phyloP scores from a whole-genome alignment of 2,113 vertebrate species.

The Colius striatus region DNA sequence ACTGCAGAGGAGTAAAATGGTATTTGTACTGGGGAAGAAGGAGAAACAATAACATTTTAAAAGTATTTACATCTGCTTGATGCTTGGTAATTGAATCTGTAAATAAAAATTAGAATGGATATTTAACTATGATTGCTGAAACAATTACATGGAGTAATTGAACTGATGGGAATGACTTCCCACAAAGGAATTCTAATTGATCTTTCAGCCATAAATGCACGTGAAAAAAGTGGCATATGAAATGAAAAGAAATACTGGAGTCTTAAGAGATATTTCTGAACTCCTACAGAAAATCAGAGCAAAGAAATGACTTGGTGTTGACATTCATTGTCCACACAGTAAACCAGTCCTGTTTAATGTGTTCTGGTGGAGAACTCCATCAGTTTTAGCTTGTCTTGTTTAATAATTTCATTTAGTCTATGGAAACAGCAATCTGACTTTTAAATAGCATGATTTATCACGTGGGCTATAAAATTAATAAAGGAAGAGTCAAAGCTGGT shows the following conservation, averaged over 20 bases:
- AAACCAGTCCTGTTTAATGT: not conserved
- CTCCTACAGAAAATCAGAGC: not conserved
- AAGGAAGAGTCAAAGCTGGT: not conserved
- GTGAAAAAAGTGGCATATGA: not conserved
- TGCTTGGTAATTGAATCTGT: constrained; percentile 19
- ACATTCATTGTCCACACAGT: not conserved
- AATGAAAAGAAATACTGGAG: not conserved
- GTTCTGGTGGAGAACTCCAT: not conserved
- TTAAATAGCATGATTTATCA: not conserved
- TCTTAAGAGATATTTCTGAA: not conserved
- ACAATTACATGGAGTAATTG: constrained; percentile 18
- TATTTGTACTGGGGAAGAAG: not conserved
- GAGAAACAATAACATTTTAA: not conserved
- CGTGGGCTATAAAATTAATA: not conserved
- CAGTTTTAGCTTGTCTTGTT: not conserved
- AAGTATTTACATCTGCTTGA: constrained; percentile 19
- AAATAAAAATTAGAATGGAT: constrained; percentile 49
- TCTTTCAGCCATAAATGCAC: not conserved
- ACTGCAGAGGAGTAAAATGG: not conserved
- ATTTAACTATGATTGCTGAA: constrained; percentile 40
- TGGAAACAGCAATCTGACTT: not conserved
- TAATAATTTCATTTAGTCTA: not conserved
- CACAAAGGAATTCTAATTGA: constrained; percentile 5
- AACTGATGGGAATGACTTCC: constrained; percentile 18
- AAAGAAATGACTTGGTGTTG: not conserved